These are phyloP conservation scores for Acrocephalus kingi DNA, from an alignment of 2,113 vertebrate species.

Conservation along the genomic window DNA sequence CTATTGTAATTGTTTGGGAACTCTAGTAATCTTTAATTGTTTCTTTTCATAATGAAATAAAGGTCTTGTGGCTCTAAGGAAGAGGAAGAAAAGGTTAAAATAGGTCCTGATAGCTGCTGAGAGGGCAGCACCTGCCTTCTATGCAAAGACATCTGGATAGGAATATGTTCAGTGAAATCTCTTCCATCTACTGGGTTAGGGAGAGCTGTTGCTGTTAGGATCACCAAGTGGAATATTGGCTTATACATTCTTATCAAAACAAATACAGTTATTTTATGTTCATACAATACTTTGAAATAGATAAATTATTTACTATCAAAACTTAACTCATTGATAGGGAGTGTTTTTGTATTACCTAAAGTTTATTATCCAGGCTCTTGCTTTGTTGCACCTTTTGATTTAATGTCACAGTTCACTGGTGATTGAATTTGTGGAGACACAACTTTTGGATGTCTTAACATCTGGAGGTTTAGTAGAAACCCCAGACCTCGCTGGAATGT, in stretches of 20 bases:
- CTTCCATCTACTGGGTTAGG: neutral
- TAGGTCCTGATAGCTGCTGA: neutral
- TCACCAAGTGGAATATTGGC: neutral
- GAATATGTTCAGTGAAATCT: neutral
- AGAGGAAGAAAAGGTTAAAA: neutral
- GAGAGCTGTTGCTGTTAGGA: neutral
- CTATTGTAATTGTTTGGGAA: neutral
- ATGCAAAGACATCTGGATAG: neutral
- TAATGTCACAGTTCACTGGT: neutral
- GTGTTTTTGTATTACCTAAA: neutral
- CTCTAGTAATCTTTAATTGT: neutral
- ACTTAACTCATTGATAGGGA: neutral
- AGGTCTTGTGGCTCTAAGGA: neutral
- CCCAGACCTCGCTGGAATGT: neutral
- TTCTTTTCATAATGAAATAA: neutral
- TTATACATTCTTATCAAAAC: neutral
- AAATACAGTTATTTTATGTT: neutral
- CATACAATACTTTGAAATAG: neutral
- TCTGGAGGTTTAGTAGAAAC: neutral
- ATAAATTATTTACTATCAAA: neutral
- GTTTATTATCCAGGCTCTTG: neutral
- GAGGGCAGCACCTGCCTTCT: neutral
- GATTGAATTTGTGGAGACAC: neutral
- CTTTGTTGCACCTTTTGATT: neutral
- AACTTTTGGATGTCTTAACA: neutral